phyloP scores from a whole-genome alignment of 1,140 invertebrate species.

The Meloidogyne chitwoodi region DNA sequence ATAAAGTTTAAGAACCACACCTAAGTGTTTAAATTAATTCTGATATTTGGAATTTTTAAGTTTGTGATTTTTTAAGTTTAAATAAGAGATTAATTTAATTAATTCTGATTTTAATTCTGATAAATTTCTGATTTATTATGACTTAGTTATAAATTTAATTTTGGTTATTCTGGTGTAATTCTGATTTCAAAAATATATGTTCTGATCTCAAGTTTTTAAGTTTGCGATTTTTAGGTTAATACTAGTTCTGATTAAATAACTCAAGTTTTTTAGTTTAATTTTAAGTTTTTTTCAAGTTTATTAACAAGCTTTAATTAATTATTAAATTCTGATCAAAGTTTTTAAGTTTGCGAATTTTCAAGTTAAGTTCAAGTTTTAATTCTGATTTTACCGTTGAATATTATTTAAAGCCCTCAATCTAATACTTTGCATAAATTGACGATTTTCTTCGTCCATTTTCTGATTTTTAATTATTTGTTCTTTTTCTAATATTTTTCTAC shows the following conservation, averaged over 20 bases:
- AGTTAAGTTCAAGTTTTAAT: background rate
- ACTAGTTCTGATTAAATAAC: too few species aligned
- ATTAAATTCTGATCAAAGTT: too few species aligned
- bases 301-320: too few species aligned
- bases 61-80: background rate
- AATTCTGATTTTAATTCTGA: background rate
- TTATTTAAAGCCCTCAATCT: background rate
- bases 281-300: too few species aligned
- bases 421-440: background rate
- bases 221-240: background rate
- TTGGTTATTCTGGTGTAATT: too few species aligned
- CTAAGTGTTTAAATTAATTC: background rate
- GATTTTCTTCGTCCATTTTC: background rate
- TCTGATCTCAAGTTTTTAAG: background rate
- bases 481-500: background rate
- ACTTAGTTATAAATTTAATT: too few species aligned
- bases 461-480: background rate
- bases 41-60: background rate
- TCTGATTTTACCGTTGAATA: background rate
- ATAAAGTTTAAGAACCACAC: background rate
- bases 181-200: too few species aligned
- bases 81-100: background rate
- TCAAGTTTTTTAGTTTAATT: too few species aligned
- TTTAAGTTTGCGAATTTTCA: too few species aligned
- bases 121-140: too few species aligned